These are phyloP conservation scores for Pseudorhombus dupliciocellatus DNA, from an alignment of 2,113 vertebrate species.

Conservation along the genomic window DNA sequence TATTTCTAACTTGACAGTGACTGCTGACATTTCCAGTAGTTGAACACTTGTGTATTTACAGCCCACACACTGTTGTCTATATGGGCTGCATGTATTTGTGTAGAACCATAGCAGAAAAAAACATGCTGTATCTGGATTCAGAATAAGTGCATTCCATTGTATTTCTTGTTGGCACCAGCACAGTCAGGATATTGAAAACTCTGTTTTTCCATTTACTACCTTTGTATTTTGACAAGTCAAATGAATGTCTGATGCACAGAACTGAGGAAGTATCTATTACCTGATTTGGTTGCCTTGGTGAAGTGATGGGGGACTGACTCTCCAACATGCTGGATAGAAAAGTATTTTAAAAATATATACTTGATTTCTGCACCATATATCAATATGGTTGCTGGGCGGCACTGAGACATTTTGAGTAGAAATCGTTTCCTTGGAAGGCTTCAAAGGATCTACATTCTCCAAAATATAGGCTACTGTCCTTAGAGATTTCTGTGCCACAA, in stretches of 20 bases:
- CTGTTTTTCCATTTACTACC: background rate
- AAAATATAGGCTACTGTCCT: slow-evolving; percentile 34
- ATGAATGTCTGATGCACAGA: slow-evolving; percentile 10
- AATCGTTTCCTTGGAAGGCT: slow-evolving; percentile 36
- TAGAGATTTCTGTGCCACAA: slow-evolving; percentile 18
- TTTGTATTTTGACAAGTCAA: slow-evolving; percentile 6
- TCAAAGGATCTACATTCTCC: slow-evolving; percentile 32
- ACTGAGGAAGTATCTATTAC: slow-evolving; percentile 11
- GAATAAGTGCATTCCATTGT: slow-evolving; percentile 13
- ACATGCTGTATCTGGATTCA: background rate
- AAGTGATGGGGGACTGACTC: background rate
- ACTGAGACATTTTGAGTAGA: slow-evolving; percentile 24
- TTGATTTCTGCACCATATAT: slow-evolving; percentile 25
- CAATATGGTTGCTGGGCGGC: slow-evolving; percentile 18
- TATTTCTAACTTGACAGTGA: slow-evolving; percentile 9
- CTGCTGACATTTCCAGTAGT: slow-evolving; percentile 12
- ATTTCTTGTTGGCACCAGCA: slow-evolving; percentile 1
- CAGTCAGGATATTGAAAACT: slow-evolving; percentile 1
- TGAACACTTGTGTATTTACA: background rate
- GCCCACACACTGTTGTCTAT: background rate
- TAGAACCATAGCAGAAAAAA: slow-evolving; percentile 8
- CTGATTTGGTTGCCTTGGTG: background rate
- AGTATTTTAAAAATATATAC: slow-evolving; percentile 38
- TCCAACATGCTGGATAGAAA: slow-evolving; percentile 28
- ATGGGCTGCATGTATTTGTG: background rate